Base-by-base conservation (phyloP, 2,113 vertebrate species). In the Chloropsis hardwickii region DNA sequence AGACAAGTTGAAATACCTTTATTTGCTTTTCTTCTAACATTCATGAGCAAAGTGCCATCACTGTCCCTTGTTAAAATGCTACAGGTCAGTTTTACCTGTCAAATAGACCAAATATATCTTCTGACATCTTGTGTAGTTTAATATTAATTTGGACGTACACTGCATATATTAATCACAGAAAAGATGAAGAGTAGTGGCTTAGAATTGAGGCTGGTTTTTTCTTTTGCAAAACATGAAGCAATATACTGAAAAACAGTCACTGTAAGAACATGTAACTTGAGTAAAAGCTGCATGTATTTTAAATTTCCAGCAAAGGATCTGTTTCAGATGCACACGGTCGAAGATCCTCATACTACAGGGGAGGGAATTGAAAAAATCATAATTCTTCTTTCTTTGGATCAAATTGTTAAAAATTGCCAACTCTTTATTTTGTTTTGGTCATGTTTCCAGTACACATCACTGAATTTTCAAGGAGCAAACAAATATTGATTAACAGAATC, bases 401-500 rank as follows among this genome's bases (percentile, higher is more conserved):
- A 81, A 92, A 72, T 29, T 60, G 24, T 44, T 39, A 42, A 73
- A 81, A 94, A 56, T 2, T 73, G 25, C 27, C n/a, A 66, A 50
- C 27, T 29, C 22, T 23, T 62, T 57, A 28, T 12, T 25, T 62
- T 58, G 25, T 74, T 64, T 77, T 86, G 44, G 35, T 62, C 42
- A 61, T 16, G 11, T 76, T 92, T 54, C 9, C 22, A 84, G 54
- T 51, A 84, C 0, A 4, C 17, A 40, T 28, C 29, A 65, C 54
- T 62, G 62, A 79, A 74, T 66, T 94, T 94, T 95, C 64, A 87
- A 90, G 62, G 28, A 73, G 29, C 84, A 95, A 79, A 86, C 47
- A 73, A 92, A 81, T 24, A 91, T 1, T 35, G 33, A 88, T 71
- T 76, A 87, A 71, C 12, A 82, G 29, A 91, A 81, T 50, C 2